Evolutionary conservation across 2,888 invertebrate genomes (phyloP).

Genomic region (Sinopyrophorus schimmeli): DNA sequence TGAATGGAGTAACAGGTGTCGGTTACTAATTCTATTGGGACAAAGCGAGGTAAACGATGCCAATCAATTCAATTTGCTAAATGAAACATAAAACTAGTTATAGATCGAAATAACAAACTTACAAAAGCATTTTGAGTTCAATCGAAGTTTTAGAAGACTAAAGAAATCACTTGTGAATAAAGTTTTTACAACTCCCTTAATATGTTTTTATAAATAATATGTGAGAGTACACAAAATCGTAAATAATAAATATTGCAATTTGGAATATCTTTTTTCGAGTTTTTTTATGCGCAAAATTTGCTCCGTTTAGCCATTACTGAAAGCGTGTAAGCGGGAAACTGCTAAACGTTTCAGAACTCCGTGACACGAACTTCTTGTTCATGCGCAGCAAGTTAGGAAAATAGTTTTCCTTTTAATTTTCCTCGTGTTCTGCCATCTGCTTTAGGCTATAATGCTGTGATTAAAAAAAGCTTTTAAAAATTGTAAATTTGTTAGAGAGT

Average conservation of each 20-base stretch:
- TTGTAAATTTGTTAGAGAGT: no score
- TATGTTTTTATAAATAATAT: no score
- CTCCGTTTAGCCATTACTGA: conserved; percentile 19
- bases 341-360: conserved; percentile 26
- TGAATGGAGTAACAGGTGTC: conserved; percentile 8
- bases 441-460: no score
- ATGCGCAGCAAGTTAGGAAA: conserved; percentile 19
- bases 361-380: conserved; percentile 18
- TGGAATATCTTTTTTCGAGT: not conserved
- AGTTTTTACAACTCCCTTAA: no score
- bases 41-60: not conserved
- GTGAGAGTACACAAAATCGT: no score
- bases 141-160: no score
- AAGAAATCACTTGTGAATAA: no score
- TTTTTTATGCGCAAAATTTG: conserved; percentile 6
- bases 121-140: conserved; percentile 5
- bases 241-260: no score
- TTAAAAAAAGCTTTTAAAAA: no score
- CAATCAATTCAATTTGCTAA: conserved; percentile 6
- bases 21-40: not conserved
- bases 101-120: conserved; percentile 7
- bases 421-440: no score
- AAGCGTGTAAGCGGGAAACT: conserved; percentile 33
- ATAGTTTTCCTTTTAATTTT: conserved; percentile 11
- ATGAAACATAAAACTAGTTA: not conserved